Conservation (phyloP, 35 echinoderm and acorn worm species). For the Nesometra sesokonis region DNA sequence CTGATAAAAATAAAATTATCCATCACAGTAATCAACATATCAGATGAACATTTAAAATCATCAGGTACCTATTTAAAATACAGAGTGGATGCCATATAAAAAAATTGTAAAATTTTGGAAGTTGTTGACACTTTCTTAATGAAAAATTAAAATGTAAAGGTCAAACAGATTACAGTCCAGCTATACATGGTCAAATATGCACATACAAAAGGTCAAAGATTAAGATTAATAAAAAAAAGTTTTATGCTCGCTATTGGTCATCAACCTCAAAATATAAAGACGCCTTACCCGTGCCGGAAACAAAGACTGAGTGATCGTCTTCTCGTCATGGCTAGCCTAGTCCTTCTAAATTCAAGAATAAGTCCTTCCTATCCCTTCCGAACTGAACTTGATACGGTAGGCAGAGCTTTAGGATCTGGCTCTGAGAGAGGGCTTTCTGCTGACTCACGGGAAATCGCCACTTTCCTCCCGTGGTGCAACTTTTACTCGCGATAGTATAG, state of each 20-base stretch:
- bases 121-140: too few relatives aligned
- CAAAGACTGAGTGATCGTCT: not conserved
- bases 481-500: not conserved
- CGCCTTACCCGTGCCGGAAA: not conserved
- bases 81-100: too few relatives aligned
- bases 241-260: not conserved
- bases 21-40: too few relatives aligned
- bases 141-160: not conserved
- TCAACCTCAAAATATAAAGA: not conserved
- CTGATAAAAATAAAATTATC: too few relatives aligned
- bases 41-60: too few relatives aligned
- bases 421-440: not conserved
- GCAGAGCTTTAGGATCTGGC: not conserved
- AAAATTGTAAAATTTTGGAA: too few relatives aligned
- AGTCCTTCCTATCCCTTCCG: not conserved
- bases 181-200: not conserved
- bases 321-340: not conserved
- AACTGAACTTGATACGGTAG: not conserved
- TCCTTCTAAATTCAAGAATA: not conserved
- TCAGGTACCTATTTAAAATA: too few relatives aligned
- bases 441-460: not conserved
- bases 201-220: not conserved
- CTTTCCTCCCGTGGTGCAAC: not conserved
- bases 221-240: not conserved
- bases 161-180: not conserved